Conservation (phyloP, 92 coral and sea anemone species). For the Zoanthus solanderi region DNA sequence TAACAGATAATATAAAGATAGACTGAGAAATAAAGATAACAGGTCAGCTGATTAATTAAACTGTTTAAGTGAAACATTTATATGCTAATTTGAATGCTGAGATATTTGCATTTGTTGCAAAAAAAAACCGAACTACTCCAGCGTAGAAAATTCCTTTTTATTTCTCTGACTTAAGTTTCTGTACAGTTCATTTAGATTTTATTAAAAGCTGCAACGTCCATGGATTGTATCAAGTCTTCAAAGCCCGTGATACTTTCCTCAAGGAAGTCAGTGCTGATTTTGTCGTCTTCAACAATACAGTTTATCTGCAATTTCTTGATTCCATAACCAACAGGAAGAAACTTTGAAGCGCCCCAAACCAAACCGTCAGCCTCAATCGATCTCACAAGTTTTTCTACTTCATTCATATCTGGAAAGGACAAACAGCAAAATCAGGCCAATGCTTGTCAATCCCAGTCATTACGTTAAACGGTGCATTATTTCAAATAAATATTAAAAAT, state of each 20-base stretch:
- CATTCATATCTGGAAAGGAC: conserved; percentile 74
- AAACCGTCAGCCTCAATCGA: conserved; percentile 83
- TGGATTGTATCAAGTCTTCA: conserved; percentile 89
- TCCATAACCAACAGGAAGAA: conserved; percentile 91
- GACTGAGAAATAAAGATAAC: too few relatives aligned
- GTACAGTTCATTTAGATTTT: conserved; percentile 69
- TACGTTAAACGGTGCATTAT: too few relatives aligned
- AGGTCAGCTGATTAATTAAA: too few relatives aligned
- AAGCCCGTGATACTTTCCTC: conserved; percentile 84
- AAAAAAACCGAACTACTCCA: too few relatives aligned
- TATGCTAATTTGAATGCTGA: too few relatives aligned
- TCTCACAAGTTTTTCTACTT: conserved; percentile 87
- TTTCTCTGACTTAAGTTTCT: background rate
- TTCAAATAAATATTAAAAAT: too few relatives aligned
- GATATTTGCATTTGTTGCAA: too few relatives aligned
- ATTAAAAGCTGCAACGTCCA: conserved; percentile 96
- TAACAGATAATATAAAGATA: too few relatives aligned
- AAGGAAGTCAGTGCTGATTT: conserved; percentile 87
- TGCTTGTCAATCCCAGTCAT: background rate
- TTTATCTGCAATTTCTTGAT: conserved; percentile 90
- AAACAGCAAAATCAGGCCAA: background rate
- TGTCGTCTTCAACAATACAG: conserved; percentile 94
- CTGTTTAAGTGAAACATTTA: too few relatives aligned
- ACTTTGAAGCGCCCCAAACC: conserved; percentile 91
- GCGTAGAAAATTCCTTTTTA: conserved; percentile 15